Percentiles rank a stretch among this genome's conserved stretches.
Evolutionary conservation across 1,140 invertebrate species (phyloP).

Genomic region (Camponotus floridanus): DNA sequence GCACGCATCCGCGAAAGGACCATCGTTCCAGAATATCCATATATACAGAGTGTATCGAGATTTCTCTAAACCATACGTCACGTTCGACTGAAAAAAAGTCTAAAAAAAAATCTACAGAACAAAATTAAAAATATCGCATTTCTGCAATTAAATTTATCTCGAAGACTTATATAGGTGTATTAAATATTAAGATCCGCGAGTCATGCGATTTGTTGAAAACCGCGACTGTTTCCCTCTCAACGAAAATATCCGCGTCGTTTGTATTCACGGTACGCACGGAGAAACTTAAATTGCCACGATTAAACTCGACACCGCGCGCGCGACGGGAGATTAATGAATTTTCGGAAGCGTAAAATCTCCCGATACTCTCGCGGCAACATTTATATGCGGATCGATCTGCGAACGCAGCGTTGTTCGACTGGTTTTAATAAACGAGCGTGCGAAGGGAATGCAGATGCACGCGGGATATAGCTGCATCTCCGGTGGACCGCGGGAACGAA

Average conservation of each 20-base stretch:
- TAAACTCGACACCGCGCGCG: conserved; percentile 52
- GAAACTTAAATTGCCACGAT: conserved; percentile 63
- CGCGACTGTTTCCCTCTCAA: neutral
- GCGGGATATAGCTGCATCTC: conserved; percentile 40
- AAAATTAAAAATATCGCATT: neutral
- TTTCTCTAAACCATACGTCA: conserved; percentile 4
- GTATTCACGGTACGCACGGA: conserved; percentile 53
- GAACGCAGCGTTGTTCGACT: conserved; percentile 49
- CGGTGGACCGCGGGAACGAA: conserved; percentile 52
- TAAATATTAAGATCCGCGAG: neutral
- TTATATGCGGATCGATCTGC: conserved; percentile 49
- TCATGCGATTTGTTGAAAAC: conserved; percentile 11
- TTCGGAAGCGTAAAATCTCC: conserved; percentile 59
- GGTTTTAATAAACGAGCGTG: conserved; percentile 59
- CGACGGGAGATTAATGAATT: conserved; percentile 60
- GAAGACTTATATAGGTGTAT: neutral
- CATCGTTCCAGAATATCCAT: conserved; percentile 62
- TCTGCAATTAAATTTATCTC: neutral
- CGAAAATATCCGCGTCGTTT: conserved; percentile 54
- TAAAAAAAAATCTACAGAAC: neutral
- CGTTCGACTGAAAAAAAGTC: neutral
- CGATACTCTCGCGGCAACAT: conserved; percentile 55
- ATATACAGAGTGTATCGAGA: neutral
- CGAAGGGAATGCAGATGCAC: conserved; percentile 56
- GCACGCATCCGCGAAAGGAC: conserved; percentile 79